phyloP scores from a whole-genome alignment of 2,888 invertebrate genomes.

The Trichogramma evanescens region DNA sequence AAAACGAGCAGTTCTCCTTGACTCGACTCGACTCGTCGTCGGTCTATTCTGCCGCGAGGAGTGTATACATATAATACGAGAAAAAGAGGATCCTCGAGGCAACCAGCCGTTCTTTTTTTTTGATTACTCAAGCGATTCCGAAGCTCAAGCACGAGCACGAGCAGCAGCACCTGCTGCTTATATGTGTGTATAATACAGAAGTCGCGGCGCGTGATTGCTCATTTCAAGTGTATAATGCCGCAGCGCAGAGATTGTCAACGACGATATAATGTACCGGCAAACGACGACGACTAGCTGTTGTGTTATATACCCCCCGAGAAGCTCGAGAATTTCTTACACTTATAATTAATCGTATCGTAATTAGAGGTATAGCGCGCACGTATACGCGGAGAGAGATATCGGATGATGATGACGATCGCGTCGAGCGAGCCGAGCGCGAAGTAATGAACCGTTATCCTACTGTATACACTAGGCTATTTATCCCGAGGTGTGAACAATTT shows the following conservation, averaged over 20 bases:
- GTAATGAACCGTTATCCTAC: background rate
- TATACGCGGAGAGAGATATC: too few species aligned
- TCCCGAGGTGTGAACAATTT: too few species aligned
- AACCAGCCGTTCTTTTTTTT: slow-evolving; percentile 6
- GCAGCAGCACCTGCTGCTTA: too few species aligned
- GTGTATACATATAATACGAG: too few species aligned
- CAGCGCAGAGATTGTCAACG: background rate
- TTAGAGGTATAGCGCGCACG: too few species aligned
- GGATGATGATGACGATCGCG: background rate
- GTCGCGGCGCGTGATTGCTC: background rate
- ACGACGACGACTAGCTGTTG: too few species aligned
- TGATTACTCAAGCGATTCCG: slow-evolving; percentile 13
- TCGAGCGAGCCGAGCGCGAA: background rate
- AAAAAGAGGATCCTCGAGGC: too few species aligned
- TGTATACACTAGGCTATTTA: too few species aligned
- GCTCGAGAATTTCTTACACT: too few species aligned
- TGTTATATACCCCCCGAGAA: too few species aligned
- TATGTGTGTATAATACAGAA: background rate
- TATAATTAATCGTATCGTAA: too few species aligned
- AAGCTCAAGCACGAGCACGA: too few species aligned
- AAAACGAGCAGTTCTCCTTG: slow-evolving; percentile 17
- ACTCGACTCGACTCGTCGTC: slow-evolving; percentile 10
- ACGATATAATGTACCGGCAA: background rate
- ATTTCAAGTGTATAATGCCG: background rate
- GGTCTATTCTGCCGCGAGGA: slow-evolving; percentile 1